Evolutionary conservation across 2,797 vertebrate species (phyloP).

Genomic region (Acipenser ruthenus): DNA sequence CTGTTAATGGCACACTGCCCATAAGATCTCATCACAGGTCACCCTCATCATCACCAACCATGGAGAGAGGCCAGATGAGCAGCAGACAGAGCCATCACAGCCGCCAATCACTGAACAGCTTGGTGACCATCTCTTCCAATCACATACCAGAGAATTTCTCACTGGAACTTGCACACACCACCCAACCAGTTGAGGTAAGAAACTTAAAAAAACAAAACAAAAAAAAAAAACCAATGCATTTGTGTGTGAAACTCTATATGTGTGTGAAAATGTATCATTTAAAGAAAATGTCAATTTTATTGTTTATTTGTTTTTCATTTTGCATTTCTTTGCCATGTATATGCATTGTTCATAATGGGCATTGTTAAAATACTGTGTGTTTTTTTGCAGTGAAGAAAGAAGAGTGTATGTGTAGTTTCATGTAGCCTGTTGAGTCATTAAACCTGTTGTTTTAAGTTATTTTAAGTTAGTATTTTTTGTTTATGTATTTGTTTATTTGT

Average conservation of each 20-base stretch:
- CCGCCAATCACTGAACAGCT: slow-evolving; percentile 91
- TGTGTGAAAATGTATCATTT: background rate
- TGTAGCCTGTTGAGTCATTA: background rate
- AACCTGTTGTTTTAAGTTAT: slow-evolving; percentile 23
- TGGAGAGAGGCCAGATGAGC: slow-evolving; percentile 80
- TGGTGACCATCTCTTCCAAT: slow-evolving; percentile 95
- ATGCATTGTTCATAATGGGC: background rate
- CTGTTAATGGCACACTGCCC: slow-evolving; percentile 83
- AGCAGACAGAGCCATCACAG: slow-evolving; percentile 90
- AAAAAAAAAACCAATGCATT: no score
- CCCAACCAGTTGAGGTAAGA: slow-evolving; percentile 93
- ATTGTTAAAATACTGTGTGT: no score
- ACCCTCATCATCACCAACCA: slow-evolving; percentile 78
- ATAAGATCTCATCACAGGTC: slow-evolving; percentile 82
- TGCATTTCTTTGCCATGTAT: background rate
- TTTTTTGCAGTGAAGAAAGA: no score
- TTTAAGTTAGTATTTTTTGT: slow-evolving; percentile 51
- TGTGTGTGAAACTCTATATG: background rate
- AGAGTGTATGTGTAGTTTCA: no score
- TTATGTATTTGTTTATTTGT: slow-evolving; percentile 21
- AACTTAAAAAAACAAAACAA: slow-evolving; percentile 10
- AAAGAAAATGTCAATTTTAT: background rate
- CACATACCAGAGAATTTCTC: slow-evolving; percentile 87
- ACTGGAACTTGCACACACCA: slow-evolving; percentile 84
- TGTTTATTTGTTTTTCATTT: background rate